Conservation (phyloP, 2,113 vertebrate genomes). For the Nannobrachium achirus region DNA sequence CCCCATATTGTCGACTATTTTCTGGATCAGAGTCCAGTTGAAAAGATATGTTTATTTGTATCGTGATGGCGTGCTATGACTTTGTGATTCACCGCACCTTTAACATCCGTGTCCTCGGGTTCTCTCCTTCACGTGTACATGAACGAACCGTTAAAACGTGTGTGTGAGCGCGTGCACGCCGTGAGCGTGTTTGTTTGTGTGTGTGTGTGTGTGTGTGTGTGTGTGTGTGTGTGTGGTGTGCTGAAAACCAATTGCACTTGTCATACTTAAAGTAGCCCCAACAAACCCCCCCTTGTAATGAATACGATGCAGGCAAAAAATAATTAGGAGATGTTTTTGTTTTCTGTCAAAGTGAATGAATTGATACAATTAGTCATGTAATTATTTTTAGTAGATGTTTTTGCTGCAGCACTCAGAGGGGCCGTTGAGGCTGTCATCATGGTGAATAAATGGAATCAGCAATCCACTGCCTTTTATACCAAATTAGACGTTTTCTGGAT, state of each 20-base stretch:
- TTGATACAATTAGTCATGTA: slow-evolving; percentile 28
- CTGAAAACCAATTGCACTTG: slow-evolving; percentile 21
- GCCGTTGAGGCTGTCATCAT: slow-evolving; percentile 34
- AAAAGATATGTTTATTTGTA: too few relatives aligned
- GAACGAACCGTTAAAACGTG: slow-evolving; percentile 18
- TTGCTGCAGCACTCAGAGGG: slow-evolving; percentile 39
- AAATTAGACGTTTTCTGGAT: slow-evolving; percentile 44
- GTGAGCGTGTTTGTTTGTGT: slow-evolving; percentile 16
- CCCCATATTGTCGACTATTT: too few relatives aligned
- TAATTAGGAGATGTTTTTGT: slow-evolving; percentile 52
- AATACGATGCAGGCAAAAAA: slow-evolving; percentile 44
- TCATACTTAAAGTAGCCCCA: slow-evolving; percentile 16
- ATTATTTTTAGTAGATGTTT: slow-evolving; percentile 23
- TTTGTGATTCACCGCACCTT: too few relatives aligned
- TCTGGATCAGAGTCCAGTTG: too few relatives aligned
- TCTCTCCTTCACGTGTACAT: slow-evolving; percentile 30
- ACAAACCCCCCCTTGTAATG: slow-evolving; percentile 37
- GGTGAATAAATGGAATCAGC: slow-evolving; percentile 36
- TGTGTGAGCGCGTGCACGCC: slow-evolving; percentile 14
- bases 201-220: slow-evolving; percentile 27
- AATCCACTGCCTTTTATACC: slow-evolving; percentile 61
- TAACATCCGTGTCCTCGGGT: too few relatives aligned
- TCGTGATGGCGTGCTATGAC: too few relatives aligned
- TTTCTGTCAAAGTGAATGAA: slow-evolving; percentile 47
- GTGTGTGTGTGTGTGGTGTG: slow-evolving; percentile 20